A percentile compares a stretch with the other conserved stretches of the same genome.
Evolutionary conservation across 2,797 vertebrate species (phyloP).

Genomic region (Lerista edwardsae): DNA sequence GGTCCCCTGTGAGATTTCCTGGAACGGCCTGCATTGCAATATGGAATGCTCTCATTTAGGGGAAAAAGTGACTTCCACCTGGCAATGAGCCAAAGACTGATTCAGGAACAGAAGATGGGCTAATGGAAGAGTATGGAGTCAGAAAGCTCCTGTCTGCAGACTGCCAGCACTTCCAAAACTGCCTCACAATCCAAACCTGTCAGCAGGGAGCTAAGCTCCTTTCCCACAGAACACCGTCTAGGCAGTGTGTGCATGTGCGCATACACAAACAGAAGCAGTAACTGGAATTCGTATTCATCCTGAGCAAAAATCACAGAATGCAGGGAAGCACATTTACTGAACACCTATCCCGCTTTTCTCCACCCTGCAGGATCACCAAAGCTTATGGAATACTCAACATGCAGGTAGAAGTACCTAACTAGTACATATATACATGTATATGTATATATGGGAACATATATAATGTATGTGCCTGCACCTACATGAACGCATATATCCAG

Average conservation of each 20-base stretch:
- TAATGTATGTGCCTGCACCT: neutral
- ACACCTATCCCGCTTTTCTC: too few species aligned
- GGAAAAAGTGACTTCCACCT: constrained; percentile 77
- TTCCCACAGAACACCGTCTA: neutral
- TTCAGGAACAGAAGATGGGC: constrained; percentile 71
- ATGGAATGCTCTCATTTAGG: constrained; percentile 74
- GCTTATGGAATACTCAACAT: neutral
- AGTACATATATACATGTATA: neutral
- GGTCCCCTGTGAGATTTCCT: constrained; percentile 65
- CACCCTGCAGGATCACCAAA: neutral
- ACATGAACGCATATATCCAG: neutral
- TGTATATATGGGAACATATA: neutral
- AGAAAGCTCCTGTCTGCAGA: constrained; percentile 56
- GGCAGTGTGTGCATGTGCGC: neutral
- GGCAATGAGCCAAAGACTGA: constrained; percentile 73
- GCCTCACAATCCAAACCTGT: neutral
- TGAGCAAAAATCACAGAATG: neutral
- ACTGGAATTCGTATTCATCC: neutral
- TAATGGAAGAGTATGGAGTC: constrained; percentile 68
- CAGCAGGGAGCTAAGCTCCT: neutral
- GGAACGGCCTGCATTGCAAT: constrained; percentile 57
- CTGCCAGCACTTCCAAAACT: constrained; percentile 61
- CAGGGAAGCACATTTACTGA: neutral
- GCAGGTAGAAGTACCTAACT: neutral
- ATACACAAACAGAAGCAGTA: neutral